A percentile compares a stretch with the other conserved stretches of the same genome.
phyloP scores from a whole-genome alignment of 2,797 vertebrate genomes.

The Enteromius mattozi region DNA sequence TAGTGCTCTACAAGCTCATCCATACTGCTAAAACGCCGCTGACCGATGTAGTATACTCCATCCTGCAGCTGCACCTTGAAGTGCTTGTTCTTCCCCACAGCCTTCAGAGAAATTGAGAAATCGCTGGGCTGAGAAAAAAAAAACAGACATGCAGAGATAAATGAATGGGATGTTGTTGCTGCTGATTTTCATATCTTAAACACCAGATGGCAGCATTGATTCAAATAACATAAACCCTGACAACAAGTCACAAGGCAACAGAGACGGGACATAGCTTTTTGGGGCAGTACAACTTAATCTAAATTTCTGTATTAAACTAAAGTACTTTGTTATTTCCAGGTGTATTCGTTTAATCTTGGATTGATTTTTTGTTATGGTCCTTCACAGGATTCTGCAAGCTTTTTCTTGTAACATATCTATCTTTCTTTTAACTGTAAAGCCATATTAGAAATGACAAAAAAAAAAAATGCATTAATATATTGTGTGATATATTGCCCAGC shows the following conservation, averaged over 20 bases:
- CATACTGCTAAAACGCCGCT: conserved; percentile 93
- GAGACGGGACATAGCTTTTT: background rate
- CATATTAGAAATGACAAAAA: no score
- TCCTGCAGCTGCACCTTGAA: conserved; percentile 96
- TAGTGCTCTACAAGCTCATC: conserved; percentile 99
- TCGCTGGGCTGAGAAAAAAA: conserved; percentile 88
- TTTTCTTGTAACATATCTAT: background rate
- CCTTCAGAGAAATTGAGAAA: conserved; percentile 98
- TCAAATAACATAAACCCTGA: background rate
- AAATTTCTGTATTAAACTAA: background rate
- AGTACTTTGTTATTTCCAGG: background rate
- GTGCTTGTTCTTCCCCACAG: conserved; percentile 96
- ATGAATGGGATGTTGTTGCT: background rate
- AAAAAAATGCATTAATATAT: no score
- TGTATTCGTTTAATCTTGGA: background rate
- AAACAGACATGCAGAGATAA: conserved; percentile 8
- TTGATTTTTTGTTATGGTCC: background rate
- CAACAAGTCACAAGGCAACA: background rate
- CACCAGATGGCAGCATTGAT: conserved; percentile 53
- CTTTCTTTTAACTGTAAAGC: background rate
- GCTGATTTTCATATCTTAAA: background rate
- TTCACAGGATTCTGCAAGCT: background rate
- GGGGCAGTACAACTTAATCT: background rate
- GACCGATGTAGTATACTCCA: conserved; percentile 93
- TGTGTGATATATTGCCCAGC: no score